These are phyloP conservation scores for Dysidea cf. avara DNA, from an alignment of 37 sponge, comb jelly and placozoan species.

Conservation along the genomic window DNA sequence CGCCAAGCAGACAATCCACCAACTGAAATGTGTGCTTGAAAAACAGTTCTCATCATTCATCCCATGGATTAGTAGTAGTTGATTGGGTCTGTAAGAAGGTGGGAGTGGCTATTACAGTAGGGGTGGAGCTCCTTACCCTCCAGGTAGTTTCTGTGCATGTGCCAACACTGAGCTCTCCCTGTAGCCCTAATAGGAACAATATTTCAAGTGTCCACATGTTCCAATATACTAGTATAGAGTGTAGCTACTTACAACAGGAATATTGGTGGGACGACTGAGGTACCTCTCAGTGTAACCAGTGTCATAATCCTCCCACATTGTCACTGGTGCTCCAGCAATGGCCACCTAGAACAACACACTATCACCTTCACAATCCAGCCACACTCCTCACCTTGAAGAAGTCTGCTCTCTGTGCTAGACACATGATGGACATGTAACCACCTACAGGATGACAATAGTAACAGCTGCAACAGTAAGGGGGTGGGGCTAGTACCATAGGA, in stretches of 20 bases:
- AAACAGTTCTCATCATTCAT: slow-evolving; percentile 88
- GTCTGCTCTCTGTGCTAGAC: slow-evolving; percentile 74
- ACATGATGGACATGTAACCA: slow-evolving; percentile 87
- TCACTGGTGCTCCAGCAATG: slow-evolving; percentile 83
- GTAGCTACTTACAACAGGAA: slow-evolving; percentile 30
- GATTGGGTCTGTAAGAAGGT: slow-evolving; percentile 48
- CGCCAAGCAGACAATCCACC: slow-evolving; percentile 38
- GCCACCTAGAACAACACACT: slow-evolving; percentile 36
- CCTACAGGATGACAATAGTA: slow-evolving; percentile 11
- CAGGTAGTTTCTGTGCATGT: slow-evolving; percentile 26
- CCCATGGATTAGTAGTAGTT: slow-evolving; percentile 84
- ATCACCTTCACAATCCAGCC: not conserved
- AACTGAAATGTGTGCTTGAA: slow-evolving; percentile 78
- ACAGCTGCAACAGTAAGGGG: not conserved
- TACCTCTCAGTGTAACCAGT: slow-evolving; percentile 93
- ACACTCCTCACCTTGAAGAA: slow-evolving; percentile 63
- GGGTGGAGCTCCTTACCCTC: slow-evolving; percentile 22
- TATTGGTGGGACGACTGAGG: slow-evolving; percentile 49
- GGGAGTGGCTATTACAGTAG: not conserved
- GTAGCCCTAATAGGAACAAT: slow-evolving; percentile 7
- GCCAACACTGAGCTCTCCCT: slow-evolving; percentile 33
- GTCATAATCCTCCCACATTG: slow-evolving; percentile 80
- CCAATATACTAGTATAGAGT: not conserved
- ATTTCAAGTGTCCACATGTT: not conserved
- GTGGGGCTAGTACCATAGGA: slow-evolving; percentile 72